Evolutionary conservation across 1,140 invertebrate genomes (phyloP), one percentile per base, ranked within the genome.

Genomic region (Pseudoatta argentina): DNA sequence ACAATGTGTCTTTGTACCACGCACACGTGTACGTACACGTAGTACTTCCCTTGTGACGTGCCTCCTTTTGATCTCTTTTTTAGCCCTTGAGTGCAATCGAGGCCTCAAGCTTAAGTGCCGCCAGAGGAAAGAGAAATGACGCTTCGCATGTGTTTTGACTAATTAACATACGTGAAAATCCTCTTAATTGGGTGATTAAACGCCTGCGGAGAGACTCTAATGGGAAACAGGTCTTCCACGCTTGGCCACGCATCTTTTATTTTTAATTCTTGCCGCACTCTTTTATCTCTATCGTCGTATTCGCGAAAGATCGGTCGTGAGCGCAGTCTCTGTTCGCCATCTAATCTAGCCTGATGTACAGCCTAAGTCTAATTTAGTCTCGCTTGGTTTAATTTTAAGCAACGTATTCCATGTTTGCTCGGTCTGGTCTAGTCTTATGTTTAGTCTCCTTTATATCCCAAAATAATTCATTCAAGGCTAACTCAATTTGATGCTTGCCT

Each of bases 101-200:
- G 89, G 71, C 57, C 51, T 51, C 63, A 44, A 77, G 63, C 75
- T 88, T 76, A 85, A 89, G 86, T 72, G 77, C 73, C 77, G 64
- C 55, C 39, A n/a, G 53, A 14, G 27, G 27, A 39, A 48, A 73
- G 24, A 61, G 53, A 14, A 88, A 89, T 77, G 88, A 91, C 88
- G 88, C 91, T 91, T 93, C 92, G 93, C 93, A 93, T 90, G 92
- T 93, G 91, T 94, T 93, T 92, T 86, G 89, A 92, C 93, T 94
- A 94, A 94, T 94, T 94, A 94, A 93, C 94, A 94, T 94, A 94
- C 93, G 92, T 92, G 93, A 92, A 93, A 94, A 93, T 93, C 91
- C 89, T 89, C 91, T 93, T 94, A 93, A 93, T 93, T 93, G 92
- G 93, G 90, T 91, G 91, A 93, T 92, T 92, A 93, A 92, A 92